Conservation (phyloP, 2,888 invertebrate genomes). For the Clivina fossor region DNA sequence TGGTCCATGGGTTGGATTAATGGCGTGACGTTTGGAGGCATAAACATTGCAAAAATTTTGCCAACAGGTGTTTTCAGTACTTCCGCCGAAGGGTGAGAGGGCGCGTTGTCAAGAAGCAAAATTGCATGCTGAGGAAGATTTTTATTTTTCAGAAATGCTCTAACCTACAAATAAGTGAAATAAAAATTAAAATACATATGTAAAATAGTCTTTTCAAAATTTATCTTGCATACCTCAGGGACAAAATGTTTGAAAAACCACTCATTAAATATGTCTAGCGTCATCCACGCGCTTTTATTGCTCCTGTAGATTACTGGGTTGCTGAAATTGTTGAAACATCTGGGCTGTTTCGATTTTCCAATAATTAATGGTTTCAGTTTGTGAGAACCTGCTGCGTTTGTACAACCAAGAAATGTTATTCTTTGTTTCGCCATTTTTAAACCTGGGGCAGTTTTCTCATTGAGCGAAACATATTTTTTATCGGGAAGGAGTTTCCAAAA, state of each 20-base stretch:
- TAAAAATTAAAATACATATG: constrained; percentile 5
- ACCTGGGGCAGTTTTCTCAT: too few relatives aligned
- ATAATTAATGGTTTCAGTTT: constrained; percentile 36
- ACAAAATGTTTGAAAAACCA: constrained; percentile 6
- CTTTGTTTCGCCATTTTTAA: constrained; percentile 35
- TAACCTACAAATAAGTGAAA: constrained; percentile 11
- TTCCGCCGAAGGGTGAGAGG: constrained; percentile 6
- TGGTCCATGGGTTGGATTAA: constrained; percentile 11
- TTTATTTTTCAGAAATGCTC: constrained; percentile 12
- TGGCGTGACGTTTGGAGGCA: constrained; percentile 10
- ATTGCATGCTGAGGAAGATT: too few relatives aligned
- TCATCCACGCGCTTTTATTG: constrained; percentile 8
- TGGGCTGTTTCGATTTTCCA: constrained; percentile 21
- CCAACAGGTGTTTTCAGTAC: constrained; percentile 10
- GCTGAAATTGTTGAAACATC: constrained; percentile 8
- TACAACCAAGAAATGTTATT: constrained; percentile 35
- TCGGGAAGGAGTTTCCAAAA: constrained; percentile 37
- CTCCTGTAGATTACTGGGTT: constrained; percentile 3
- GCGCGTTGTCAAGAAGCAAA: too few relatives aligned
- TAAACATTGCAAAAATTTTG: constrained; percentile 6
- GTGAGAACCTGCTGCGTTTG: constrained; percentile 34
- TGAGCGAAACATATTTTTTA: too few relatives aligned
- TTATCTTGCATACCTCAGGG: constrained; percentile 8
- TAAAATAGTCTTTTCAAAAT: not conserved
- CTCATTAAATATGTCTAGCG: constrained; percentile 8